Evolutionary conservation across 2,888 invertebrate species (phyloP).

Genomic region (Cephus pygmeus): DNA sequence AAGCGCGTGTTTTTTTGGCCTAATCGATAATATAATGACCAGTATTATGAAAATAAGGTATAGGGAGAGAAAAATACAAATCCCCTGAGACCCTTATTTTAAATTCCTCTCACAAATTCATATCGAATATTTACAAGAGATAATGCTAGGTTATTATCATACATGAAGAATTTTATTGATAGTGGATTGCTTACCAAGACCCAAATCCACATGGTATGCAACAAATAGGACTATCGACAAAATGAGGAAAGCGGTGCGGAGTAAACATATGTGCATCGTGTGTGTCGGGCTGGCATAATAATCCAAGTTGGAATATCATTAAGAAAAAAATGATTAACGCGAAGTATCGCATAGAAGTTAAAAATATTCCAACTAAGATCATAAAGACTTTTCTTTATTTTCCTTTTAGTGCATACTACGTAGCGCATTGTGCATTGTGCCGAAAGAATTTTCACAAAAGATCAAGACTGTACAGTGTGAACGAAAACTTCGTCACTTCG

Average conservation of each 20-base stretch:
- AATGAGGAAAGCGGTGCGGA: constrained; percentile 66
- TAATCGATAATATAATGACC: neutral
- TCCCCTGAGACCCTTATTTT: neutral
- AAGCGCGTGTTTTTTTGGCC: no score
- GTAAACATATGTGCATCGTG: constrained; percentile 35
- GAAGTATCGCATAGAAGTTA: neutral
- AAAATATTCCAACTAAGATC: neutral
- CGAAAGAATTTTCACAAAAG: neutral
- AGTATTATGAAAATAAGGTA: neutral
- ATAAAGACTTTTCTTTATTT: neutral
- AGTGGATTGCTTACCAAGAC: constrained; percentile 65
- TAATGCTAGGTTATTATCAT: constrained; percentile 17
- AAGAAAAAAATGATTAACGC: neutral
- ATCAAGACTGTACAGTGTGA: neutral
- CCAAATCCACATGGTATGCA: constrained; percentile 67
- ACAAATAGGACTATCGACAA: constrained; percentile 67
- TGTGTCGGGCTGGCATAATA: neutral
- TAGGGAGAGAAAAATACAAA: neutral
- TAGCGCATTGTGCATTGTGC: neutral
- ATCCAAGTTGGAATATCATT: neutral
- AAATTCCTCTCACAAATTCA: neutral
- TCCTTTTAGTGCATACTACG: neutral
- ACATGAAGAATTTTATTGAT: constrained; percentile 49
- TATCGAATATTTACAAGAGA: neutral
- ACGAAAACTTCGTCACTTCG: neutral